These are phyloP conservation scores for Linurgus olivaceus DNA, from an alignment of 2,797 vertebrate species.

Conservation along the genomic window DNA sequence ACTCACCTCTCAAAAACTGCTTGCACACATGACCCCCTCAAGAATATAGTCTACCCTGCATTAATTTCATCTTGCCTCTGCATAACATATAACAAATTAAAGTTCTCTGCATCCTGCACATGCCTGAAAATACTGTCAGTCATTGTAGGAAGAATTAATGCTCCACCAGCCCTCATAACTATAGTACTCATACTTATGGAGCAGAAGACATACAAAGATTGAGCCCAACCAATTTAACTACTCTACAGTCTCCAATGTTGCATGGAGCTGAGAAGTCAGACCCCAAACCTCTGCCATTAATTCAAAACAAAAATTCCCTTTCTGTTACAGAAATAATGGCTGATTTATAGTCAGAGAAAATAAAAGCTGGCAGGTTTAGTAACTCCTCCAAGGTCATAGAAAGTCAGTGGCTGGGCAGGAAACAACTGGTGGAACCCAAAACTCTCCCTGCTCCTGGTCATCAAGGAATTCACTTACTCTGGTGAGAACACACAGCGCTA, in stretches of 20 bases:
- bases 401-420: not conserved
- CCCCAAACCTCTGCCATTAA: not conserved
- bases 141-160: not conserved
- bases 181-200: not conserved
- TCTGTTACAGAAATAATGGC: not conserved
- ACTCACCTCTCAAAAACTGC: not conserved
- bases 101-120: not conserved
- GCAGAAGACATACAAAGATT: not conserved
- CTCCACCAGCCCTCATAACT: not conserved
- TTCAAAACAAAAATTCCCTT: not conserved
- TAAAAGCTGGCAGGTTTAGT: not conserved
- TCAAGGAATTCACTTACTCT: rapidly evolving
- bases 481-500: not conserved
- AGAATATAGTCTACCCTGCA: not conserved
- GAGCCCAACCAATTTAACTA: not conserved
- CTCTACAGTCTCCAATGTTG: not conserved
- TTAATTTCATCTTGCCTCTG: not conserved
- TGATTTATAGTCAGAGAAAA: not conserved
- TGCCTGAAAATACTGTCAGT: not conserved
- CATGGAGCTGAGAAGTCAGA: not conserved
- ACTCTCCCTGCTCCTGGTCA: rapidly evolving
- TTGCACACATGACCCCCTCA: not conserved
- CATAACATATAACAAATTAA: not conserved
- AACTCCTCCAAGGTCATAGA: not conserved
- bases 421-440: not conserved